Conservation (phyloP, 1,140 invertebrate species). For the Melipona quadrifasciata region DNA sequence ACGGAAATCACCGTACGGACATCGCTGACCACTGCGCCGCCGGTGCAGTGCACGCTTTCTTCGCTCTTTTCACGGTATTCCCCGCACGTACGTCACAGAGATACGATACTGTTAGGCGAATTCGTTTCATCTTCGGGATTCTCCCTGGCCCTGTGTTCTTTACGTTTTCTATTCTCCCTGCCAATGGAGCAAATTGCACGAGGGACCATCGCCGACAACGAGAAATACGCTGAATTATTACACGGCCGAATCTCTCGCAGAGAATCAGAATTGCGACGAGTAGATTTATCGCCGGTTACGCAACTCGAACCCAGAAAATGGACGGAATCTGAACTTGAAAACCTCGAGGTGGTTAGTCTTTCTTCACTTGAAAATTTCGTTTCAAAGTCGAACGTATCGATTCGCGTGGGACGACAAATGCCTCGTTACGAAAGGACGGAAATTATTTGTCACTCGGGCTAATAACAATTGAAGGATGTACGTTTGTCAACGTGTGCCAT, state of each 20-base stretch:
- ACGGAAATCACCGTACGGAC: slow-evolving; percentile 25
- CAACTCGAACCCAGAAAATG: not conserved
- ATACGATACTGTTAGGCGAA: slow-evolving; percentile 69
- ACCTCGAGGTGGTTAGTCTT: no score
- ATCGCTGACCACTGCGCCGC: slow-evolving; percentile 24
- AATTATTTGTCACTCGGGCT: no score
- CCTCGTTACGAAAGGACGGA: no score
- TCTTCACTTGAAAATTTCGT: no score
- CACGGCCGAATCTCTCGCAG: no score
- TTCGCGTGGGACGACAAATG: no score
- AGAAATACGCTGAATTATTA: slow-evolving; percentile 23
- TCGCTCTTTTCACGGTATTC: slow-evolving; percentile 46
- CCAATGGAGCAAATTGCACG: slow-evolving; percentile 45
- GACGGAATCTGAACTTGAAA: no score
- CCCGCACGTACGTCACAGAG: slow-evolving; percentile 60
- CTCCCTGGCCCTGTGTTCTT: not conserved
- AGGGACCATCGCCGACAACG: slow-evolving; percentile 15
- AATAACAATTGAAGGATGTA: no score
- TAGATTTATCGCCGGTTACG: not conserved
- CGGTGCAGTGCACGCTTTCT: not conserved
- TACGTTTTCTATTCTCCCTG: slow-evolving; percentile 31
- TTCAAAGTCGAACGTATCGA: no score
- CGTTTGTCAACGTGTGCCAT: no score
- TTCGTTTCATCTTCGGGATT: slow-evolving; percentile 34
- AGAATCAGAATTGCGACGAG: not conserved